Evolutionary conservation across 2,888 invertebrate species (phyloP).

Genomic region (Drosophila nr. fundita): DNA sequence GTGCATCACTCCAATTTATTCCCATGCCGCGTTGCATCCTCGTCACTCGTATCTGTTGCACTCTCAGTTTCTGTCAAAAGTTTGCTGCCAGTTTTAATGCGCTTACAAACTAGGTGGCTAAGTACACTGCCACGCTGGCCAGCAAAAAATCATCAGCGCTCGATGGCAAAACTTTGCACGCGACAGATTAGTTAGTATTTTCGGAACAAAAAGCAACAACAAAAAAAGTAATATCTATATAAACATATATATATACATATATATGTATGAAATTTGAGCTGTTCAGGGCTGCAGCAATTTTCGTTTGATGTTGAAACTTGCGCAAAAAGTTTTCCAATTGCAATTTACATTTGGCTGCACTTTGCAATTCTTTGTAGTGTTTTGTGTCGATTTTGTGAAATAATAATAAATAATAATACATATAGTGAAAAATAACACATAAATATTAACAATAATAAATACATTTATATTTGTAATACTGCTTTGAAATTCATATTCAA

Average conservation of each 20-base stretch:
- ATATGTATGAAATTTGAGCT: conserved; percentile 8
- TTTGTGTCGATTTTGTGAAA: conserved; percentile 13
- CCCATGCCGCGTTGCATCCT: background rate
- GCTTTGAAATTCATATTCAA: background rate
- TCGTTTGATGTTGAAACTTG: conserved; percentile 40
- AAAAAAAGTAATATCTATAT: background rate
- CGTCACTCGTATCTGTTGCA: background rate
- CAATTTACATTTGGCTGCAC: conserved; percentile 22
- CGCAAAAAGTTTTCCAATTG: conserved; percentile 45
- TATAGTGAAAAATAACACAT: too few relatives aligned
- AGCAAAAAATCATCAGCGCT: conserved; percentile 5
- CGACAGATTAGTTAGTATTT: conserved; percentile 29
- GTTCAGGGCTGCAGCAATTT: conserved; percentile 17
- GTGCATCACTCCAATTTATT: conserved; percentile 47
- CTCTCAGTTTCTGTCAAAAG: conserved; percentile 38
- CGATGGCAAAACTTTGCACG: conserved; percentile 20
- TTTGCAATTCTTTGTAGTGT: background rate
- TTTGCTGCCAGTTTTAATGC: conserved; percentile 71
- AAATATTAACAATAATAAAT: conserved; percentile 8
- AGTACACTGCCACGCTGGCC: conserved; percentile 7
- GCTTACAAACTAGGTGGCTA: conserved; percentile 61
- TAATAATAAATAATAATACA: background rate
- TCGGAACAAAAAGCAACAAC: background rate
- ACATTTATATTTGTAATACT: conserved; percentile 10
- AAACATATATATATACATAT: background rate